Conservation (phyloP, 2,797 vertebrate species). For the Triplophysa bombifrons region DNA sequence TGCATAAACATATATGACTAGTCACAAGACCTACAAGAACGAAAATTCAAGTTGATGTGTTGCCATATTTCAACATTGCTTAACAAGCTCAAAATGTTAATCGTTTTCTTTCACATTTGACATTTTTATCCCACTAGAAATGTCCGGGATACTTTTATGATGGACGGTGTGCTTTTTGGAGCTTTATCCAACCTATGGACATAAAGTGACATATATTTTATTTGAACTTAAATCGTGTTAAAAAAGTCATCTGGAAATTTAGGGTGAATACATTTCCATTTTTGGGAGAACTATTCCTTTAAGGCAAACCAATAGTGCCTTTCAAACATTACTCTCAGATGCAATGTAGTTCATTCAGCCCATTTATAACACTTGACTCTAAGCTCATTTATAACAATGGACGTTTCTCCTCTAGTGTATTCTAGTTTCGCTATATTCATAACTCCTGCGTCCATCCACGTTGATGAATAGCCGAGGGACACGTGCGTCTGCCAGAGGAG, state of each 20-base stretch:
- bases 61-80: no score
- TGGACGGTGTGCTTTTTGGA: no score
- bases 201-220: no score
- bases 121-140: no score
- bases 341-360: no score
- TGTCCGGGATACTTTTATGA: no score
- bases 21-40: no score
- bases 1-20: no score
- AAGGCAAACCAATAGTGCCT: background rate
- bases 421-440: constrained; percentile 17
- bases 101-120: no score
- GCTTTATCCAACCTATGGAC: no score
- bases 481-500: constrained; percentile 28
- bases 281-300: background rate
- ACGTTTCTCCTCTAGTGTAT: background rate
- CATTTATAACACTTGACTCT: background rate
- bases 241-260: background rate
- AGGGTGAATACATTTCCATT: background rate
- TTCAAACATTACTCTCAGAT: background rate
- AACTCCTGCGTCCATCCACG: constrained; percentile 19
- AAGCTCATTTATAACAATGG: constrained; percentile 1
- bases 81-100: no score
- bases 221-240: background rate
- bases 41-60: no score
- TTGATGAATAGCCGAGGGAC: constrained; percentile 23